These are phyloP conservation scores for Amphiura filiformis DNA, from an alignment of 35 echinoderm and acorn worm genomes.

Conservation along the genomic window DNA sequence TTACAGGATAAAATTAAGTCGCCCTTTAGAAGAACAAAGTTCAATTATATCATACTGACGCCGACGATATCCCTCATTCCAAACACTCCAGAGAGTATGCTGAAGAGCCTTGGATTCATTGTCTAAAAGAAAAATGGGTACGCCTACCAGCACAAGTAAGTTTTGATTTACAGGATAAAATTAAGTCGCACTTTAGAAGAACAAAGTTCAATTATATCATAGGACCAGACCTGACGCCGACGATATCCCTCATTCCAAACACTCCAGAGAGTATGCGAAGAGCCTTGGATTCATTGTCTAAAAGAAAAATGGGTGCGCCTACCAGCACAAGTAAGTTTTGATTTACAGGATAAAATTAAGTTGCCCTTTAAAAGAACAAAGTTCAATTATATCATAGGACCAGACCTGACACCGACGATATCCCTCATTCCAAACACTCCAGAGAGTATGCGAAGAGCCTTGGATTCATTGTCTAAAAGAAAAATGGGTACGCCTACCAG, in stretches of 20 bases:
- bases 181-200: too few species aligned
- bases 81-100: conserved; percentile 69
- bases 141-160: not conserved
- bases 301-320: not conserved
- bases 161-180: too few species aligned
- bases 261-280: conserved; percentile 71
- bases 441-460: conserved; percentile 58
- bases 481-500: not conserved
- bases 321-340: not conserved
- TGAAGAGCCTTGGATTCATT: conserved; percentile 57
- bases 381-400: too few species aligned
- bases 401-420: conserved; percentile 26
- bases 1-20: too few species aligned
- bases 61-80: conserved; percentile 70
- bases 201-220: too few species aligned
- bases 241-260: conserved; percentile 74
- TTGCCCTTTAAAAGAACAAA: too few species aligned
- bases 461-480: conserved; percentile 43
- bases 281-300: conserved; percentile 49
- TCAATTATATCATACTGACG: too few species aligned
- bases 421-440: conserved; percentile 83
- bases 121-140: not conserved
- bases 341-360: too few species aligned
- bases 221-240: too few species aligned
- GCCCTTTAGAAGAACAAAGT: too few species aligned